Conservation (phyloP, 2,888 invertebrate genomes). For the Hyles lineata region DNA sequence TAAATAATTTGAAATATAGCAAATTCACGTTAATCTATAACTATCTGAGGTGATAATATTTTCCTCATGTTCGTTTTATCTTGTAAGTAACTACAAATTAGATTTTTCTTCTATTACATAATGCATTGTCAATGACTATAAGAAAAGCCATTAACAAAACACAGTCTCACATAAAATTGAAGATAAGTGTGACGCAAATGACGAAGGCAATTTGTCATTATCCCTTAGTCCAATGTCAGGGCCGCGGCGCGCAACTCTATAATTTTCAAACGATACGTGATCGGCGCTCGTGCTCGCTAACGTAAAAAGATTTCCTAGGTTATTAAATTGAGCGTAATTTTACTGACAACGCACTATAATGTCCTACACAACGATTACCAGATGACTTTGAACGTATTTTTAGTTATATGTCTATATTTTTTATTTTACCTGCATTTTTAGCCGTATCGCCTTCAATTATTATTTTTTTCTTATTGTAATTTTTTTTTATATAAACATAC, state of each 20-base stretch:
- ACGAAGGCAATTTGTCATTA: constrained; percentile 20
- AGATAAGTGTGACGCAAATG: constrained; percentile 19
- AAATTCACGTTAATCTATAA: not conserved
- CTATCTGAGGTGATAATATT: not conserved
- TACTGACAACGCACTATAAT: not conserved
- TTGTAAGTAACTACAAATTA: too few relatives aligned
- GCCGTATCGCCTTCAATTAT: too few relatives aligned
- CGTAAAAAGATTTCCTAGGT: not conserved
- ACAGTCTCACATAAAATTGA: constrained; percentile 4
- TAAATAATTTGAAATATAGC: not conserved
- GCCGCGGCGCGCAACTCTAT: constrained; percentile 5
- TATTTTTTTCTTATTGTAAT: too few relatives aligned
- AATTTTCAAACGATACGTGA: constrained; percentile 21
- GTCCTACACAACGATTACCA: not conserved
- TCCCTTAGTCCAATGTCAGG: constrained; percentile 23
- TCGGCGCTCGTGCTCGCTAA: not conserved
- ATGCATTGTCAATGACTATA: not conserved
- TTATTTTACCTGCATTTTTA: too few relatives aligned
- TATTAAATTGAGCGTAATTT: not conserved
- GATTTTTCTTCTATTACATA: not conserved
- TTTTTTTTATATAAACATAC: too few relatives aligned
- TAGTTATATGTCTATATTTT: not conserved
- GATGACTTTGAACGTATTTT: not conserved
- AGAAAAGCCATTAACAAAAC: not conserved
- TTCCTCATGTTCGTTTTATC: not conserved